Percentiles rank a stretch among this genome's conserved stretches.
These are phyloP conservation scores for Bombus confusus DNA, from an alignment of 1,140 invertebrate genomes.

Conservation along the genomic window DNA sequence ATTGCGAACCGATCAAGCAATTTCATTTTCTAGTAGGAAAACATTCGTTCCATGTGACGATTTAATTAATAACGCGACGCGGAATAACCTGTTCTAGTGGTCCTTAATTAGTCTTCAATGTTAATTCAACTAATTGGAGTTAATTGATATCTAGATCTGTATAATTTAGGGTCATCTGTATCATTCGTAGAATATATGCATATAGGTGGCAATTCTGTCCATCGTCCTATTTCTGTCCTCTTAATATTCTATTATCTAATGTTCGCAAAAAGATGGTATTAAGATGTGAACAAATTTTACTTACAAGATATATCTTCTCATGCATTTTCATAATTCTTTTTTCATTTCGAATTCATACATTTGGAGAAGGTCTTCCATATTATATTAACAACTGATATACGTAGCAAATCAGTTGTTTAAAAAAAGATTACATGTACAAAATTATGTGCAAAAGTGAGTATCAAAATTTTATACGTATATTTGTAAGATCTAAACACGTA, in stretches of 20 bases:
- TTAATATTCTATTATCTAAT: background rate
- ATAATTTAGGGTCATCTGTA: background rate
- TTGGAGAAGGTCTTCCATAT: too few relatives aligned
- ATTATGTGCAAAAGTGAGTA: too few relatives aligned
- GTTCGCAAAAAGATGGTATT: background rate
- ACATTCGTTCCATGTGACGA: constrained; percentile 3
- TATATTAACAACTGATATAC: too few relatives aligned
- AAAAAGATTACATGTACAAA: too few relatives aligned
- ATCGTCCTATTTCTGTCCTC: too few relatives aligned
- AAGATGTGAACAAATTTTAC: background rate
- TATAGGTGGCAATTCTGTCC: background rate
- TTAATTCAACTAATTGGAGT: constrained; percentile 21
- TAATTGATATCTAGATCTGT: constrained; percentile 23
- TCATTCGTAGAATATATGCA: background rate
- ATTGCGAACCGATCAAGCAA: background rate
- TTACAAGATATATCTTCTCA: too few relatives aligned
- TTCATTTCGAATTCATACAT: too few relatives aligned
- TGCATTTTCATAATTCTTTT: too few relatives aligned
- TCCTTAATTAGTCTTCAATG: constrained; percentile 22
- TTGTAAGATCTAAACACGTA: too few relatives aligned
- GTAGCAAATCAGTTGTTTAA: too few relatives aligned
- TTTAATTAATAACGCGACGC: constrained; percentile 22
- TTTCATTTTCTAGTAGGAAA: background rate
- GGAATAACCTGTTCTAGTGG: background rate
- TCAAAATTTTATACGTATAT: too few relatives aligned